Conservation (phyloP, 2,797 vertebrate species). For the Apodemus agrarius region DNA sequence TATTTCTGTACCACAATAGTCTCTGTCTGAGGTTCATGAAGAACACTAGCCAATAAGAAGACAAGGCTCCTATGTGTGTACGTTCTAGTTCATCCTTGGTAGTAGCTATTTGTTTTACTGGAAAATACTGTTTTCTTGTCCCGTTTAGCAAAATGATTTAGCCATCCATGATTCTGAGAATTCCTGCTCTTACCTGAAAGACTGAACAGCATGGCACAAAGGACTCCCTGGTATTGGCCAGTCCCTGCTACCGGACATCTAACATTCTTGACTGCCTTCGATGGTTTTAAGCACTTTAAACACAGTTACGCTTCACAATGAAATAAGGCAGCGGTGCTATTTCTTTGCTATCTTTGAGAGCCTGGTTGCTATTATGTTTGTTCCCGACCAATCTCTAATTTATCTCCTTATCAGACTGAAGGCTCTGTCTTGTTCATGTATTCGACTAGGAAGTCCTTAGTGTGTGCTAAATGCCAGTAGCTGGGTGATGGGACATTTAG, state of each 20-base stretch:
- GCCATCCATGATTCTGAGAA: neutral
- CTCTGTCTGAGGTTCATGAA: neutral
- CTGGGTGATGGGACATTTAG: neutral
- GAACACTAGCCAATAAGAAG: neutral
- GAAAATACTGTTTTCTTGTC: neutral
- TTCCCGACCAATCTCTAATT: neutral
- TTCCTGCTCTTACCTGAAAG: neutral
- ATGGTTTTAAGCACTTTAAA: constrained; percentile 11
- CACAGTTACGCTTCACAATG: neutral
- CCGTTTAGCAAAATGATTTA: constrained; percentile 29
- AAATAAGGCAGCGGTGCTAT: neutral
- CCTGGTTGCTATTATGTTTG: neutral
- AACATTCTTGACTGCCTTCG: neutral
- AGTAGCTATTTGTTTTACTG: neutral
- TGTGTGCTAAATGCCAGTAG: neutral
- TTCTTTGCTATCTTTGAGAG: neutral
- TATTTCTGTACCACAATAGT: neutral
- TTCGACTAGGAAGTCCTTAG: neutral
- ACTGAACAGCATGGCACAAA: neutral
- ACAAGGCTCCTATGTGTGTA: no score
- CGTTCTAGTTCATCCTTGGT: neutral
- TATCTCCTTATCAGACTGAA: neutral
- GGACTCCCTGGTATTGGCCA: neutral
- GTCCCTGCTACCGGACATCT: neutral
- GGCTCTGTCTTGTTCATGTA: neutral